phyloP scores from a whole-genome alignment of 2,888 invertebrate genomes.

The Drosophila subsilvestris region DNA sequence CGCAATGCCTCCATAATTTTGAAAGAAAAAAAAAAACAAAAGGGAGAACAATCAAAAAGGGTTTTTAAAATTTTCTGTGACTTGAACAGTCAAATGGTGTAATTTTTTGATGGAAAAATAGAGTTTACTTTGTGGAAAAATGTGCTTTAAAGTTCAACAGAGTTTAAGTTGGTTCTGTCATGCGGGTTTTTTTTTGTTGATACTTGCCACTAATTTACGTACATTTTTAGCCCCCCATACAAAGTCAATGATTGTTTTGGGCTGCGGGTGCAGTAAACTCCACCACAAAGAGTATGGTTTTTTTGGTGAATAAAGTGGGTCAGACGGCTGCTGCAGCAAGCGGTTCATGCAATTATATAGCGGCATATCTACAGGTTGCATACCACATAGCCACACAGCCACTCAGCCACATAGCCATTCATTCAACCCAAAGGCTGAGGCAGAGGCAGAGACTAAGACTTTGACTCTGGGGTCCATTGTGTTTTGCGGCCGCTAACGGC shows the following conservation, averaged over 20 bases:
- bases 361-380: conserved; percentile 62
- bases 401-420: neutral
- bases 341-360: conserved; percentile 68
- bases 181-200: conserved; percentile 19
- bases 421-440: too few relatives aligned
- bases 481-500: conserved; percentile 50
- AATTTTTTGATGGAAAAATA: neutral
- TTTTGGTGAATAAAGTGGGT: conserved; percentile 60
- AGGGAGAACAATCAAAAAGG: neutral
- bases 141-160: neutral
- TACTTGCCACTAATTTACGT: conserved; percentile 1
- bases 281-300: conserved; percentile 4
- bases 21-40: neutral
- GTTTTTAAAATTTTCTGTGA: neutral
- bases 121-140: neutral
- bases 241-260: conserved; percentile 10
- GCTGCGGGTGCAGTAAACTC: conserved; percentile 28
- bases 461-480: conserved; percentile 60
- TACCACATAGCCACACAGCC: conserved; percentile 15
- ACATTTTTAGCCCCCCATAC: conserved; percentile 41
- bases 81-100: neutral
- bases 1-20: conserved; percentile 45
- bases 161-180: conserved; percentile 28
- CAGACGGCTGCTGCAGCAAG: conserved; percentile 51
- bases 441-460: conserved; percentile 12